A percentile compares a stretch with the other conserved stretches of the same genome.
These are phyloP conservation scores for Centruroides sculpturatus DNA, from an alignment of 1,140 invertebrate genomes.

Conservation along the genomic window DNA sequence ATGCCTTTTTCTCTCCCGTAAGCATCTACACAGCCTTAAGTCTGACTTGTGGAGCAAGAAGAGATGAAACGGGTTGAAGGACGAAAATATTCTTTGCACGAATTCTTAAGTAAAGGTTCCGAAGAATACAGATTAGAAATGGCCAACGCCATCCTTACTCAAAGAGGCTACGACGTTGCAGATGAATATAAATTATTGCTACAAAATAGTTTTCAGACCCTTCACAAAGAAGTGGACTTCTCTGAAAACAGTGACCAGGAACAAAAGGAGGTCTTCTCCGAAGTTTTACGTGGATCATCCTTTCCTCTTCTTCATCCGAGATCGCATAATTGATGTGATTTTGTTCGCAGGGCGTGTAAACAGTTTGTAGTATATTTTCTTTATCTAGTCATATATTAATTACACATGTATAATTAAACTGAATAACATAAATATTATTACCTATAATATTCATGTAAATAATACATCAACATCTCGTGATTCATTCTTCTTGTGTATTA, in stretches of 20 bases:
- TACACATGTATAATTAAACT: too few relatives aligned
- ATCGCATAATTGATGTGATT: background rate
- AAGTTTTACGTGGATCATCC: slow-evolving; percentile 1
- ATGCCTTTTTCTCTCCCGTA: slow-evolving; percentile 49
- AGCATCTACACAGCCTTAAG: slow-evolving; percentile 47
- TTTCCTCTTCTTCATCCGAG: slow-evolving; percentile 1
- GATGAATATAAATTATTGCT: background rate
- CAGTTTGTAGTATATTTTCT: background rate
- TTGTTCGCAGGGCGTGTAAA: slow-evolving; percentile 7
- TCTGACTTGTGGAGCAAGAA: slow-evolving; percentile 45
- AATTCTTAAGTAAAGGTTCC: background rate
- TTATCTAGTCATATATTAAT: too few relatives aligned
- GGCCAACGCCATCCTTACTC: slow-evolving; percentile 2
- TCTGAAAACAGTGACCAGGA: background rate
- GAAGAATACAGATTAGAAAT: background rate
- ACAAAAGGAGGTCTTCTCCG: too few relatives aligned
- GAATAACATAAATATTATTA: too few relatives aligned
- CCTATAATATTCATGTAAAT: too few relatives aligned
- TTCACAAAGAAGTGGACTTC: slow-evolving; percentile 3
- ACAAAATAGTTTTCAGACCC: background rate
- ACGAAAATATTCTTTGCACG: background rate
- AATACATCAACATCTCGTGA: too few relatives aligned
- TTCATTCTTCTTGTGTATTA: too few relatives aligned
- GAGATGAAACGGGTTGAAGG: slow-evolving; percentile 37
- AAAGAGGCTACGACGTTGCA: background rate